Percentiles rank a stretch among this genome's conserved stretches.
phyloP scores from a whole-genome alignment of 2,888 invertebrate species.

The Rhagonycha fulva region DNA sequence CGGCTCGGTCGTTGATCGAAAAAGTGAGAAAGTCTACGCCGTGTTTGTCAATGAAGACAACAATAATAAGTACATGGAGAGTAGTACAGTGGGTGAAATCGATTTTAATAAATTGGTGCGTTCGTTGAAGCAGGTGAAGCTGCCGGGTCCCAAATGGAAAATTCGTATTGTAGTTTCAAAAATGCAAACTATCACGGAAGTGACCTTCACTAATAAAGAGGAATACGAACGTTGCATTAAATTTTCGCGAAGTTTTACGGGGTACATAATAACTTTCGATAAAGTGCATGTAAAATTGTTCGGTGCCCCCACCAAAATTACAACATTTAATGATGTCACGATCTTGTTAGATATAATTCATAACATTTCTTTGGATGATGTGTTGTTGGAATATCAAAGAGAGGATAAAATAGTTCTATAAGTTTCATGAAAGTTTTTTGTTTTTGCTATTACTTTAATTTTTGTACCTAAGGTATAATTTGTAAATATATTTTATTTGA shows the following conservation, averaged over 20 bases:
- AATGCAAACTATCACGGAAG: conserved; percentile 23
- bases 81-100: not conserved
- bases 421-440: not conserved
- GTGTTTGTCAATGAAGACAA: not conserved
- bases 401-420: not conserved
- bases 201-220: conserved; percentile 27
- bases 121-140: conserved; percentile 22
- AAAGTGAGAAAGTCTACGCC: not conserved
- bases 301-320: conserved; percentile 51
- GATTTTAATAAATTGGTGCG: conserved; percentile 27
- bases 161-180: conserved; percentile 22
- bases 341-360: conserved; percentile 53
- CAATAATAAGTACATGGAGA: not conserved
- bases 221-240: conserved; percentile 24
- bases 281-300: conserved; percentile 47
- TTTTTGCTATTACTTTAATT: not conserved
- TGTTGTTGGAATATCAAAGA: conserved; percentile 31
- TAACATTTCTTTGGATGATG: conserved; percentile 47
- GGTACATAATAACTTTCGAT: conserved; percentile 19
- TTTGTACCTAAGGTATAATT: not conserved
- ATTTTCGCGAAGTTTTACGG: conserved; percentile 13
- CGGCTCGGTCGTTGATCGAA: not conserved
- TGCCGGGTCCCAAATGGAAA: conserved; percentile 28
- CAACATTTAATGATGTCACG: conserved; percentile 49
- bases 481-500: not conserved